Conservation (phyloP, 2,113 vertebrate genomes). For the Cynoglossus semilaevis region DNA sequence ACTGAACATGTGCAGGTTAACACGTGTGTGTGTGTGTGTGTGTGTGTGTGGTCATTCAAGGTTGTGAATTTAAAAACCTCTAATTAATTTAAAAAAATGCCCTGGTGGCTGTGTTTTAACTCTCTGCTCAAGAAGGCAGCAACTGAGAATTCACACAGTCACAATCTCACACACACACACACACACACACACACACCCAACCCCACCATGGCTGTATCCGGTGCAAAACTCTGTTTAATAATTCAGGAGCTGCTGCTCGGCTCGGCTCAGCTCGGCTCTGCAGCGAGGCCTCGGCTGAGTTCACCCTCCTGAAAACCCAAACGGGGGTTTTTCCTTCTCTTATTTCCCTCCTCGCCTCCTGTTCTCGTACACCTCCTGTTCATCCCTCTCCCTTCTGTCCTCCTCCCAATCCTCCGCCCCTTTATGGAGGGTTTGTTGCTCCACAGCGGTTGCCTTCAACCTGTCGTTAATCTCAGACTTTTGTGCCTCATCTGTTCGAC, state of each 20-base stretch:
- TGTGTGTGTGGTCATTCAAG: not conserved
- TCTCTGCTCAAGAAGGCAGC: not conserved
- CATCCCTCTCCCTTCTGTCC: not conserved
- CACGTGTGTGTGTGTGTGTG: not conserved
- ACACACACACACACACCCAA: constrained; percentile 14
- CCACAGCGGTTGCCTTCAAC: constrained; percentile 15
- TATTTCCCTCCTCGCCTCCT: not conserved
- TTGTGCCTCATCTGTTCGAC: constrained; percentile 10
- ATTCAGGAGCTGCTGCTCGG: constrained; percentile 66
- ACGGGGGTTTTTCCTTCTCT: constrained; percentile 38
- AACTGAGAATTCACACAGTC: not conserved
- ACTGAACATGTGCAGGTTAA: too few species aligned
- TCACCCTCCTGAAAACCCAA: constrained; percentile 50
- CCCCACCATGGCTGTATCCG: constrained; percentile 45
- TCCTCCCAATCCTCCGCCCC: constrained; percentile 7
- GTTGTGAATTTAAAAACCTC: not conserved
- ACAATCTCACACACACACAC: constrained; percentile 10
- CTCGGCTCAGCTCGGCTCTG: constrained; percentile 25
- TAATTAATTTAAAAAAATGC: not conserved
- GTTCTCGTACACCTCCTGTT: not conserved
- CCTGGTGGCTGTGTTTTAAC: not conserved
- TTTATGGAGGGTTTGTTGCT: not conserved
- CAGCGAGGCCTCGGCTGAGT: constrained; percentile 27
- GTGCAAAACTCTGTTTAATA: constrained; percentile 75
- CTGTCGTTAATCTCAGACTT: not conserved